Conservation (phyloP, 2,797 vertebrate genomes). For the Pipistrellus pipistrellus region DNA sequence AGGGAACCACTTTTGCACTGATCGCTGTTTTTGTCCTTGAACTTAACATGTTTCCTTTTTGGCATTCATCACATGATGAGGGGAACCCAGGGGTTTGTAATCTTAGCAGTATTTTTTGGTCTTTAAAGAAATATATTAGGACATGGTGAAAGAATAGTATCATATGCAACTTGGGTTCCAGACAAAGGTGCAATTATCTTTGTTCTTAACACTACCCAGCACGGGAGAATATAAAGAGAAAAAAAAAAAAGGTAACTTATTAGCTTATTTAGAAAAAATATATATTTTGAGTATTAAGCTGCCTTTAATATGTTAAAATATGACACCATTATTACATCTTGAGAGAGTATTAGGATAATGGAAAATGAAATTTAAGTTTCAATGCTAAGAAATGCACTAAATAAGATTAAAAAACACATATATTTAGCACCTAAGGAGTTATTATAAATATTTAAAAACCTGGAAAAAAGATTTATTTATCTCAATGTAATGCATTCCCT, state of each 20-base stretch:
- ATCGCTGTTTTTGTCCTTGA: slow-evolving; percentile 2
- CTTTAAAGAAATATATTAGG: slow-evolving; percentile 70
- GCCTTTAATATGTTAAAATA: slow-evolving; percentile 44
- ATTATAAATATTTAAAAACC: background rate
- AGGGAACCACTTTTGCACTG: slow-evolving; percentile 5
- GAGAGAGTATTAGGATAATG: background rate
- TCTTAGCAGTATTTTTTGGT: slow-evolving; percentile 20
- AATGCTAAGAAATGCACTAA: background rate
- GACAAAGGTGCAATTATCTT: slow-evolving; percentile 3
- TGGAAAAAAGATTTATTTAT: background rate
- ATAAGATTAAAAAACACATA: background rate
- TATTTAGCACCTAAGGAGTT: background rate
- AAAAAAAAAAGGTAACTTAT: background rate
- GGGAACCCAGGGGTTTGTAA: slow-evolving; percentile 57
- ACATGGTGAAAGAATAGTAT: background rate
- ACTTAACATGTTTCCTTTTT: background rate
- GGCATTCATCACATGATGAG: slow-evolving; percentile 39
- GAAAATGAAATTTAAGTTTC: background rate
- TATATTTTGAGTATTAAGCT: slow-evolving; percentile 19
- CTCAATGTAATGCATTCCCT: background rate
- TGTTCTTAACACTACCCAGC: slow-evolving; percentile 6
- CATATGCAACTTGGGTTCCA: background rate
- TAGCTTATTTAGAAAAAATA: slow-evolving; percentile 54
- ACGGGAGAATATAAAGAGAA: background rate
- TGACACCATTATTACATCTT: slow-evolving; percentile 20